Conservation (phyloP, 2,888 invertebrate species). For the Osmoderma eremita region DNA sequence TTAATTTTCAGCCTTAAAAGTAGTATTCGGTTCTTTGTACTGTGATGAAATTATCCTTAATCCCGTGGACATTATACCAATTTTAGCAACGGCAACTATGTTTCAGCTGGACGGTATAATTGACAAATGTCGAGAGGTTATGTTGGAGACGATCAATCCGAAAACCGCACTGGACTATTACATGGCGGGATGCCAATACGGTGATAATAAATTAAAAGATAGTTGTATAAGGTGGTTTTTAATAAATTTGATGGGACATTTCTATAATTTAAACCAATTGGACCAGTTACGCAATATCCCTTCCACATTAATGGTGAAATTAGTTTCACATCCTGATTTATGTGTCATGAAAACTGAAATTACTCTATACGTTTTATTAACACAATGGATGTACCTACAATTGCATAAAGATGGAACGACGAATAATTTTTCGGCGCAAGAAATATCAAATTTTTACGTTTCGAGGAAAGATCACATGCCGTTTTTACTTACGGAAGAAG, state of each 20-base stretch:
- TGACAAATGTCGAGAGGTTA: conserved; percentile 77
- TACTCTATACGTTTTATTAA: conserved; percentile 76
- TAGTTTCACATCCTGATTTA: conserved; percentile 73
- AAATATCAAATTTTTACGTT: conserved; percentile 63
- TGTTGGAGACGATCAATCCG: conserved; percentile 79
- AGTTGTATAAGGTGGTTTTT: conserved; percentile 76
- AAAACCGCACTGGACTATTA: conserved; percentile 76
- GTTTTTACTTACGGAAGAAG: conserved; percentile 71
- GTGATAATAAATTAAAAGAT: conserved; percentile 70
- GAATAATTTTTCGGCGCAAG: conserved; percentile 52
- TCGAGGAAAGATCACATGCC: conserved; percentile 63
- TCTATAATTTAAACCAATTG: conserved; percentile 61
- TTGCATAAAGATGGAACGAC: conserved; percentile 59
- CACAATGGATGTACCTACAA: conserved; percentile 74
- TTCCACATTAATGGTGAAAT: conserved; percentile 71
- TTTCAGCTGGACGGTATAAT: conserved; percentile 78
- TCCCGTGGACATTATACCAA: conserved; percentile 73
- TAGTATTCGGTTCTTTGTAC: conserved; percentile 80
- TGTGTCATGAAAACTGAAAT: conserved; percentile 84
- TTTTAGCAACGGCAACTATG: conserved; percentile 78
- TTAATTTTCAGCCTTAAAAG: conserved; percentile 68
- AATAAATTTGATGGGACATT: conserved; percentile 73
- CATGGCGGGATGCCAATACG: conserved; percentile 75
- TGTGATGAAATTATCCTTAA: conserved; percentile 78
- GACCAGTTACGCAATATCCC: conserved; percentile 64